Base-by-base conservation (phyloP, 2,797 vertebrate genomes). In the Phoxinus dragarum region DNA sequence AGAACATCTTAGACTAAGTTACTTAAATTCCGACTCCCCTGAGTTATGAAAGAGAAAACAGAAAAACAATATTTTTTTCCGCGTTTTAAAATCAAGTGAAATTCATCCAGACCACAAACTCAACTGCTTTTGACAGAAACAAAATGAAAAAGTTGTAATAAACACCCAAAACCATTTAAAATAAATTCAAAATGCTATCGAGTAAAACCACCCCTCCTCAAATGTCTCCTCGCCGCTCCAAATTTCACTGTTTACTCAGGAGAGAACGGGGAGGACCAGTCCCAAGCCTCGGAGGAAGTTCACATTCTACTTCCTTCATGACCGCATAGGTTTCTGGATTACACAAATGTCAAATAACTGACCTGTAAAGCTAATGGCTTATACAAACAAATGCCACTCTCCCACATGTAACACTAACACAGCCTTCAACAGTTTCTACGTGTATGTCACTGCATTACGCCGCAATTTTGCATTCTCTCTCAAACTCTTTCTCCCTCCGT, bases 311-410 rank as follows among this genome's bases (percentile, higher is more conserved):
- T 89, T 91, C 91, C 89, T 88, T 82, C 80, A 86, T 90, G 91
- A 91, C 85, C 88, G 85, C 77, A 88, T 86, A 88, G 89, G 90
- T 91, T 90, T 94, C 95, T 96, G 95, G 95, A 88, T 94, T 95
- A 90, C 94, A 94, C 94, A 94, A 95, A 94, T 95, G 95, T 96
- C 95, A 96, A 93, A 95, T 93, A 93, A 92, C 90, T 93, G 92
- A 92, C 94, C 93, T 92, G 92, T 93, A 93, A 93, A 94, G 93
- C 92, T 91, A 92, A 90, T 89, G 79, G 84, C 77, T 87, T 91
- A 81, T 87, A 86, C 95, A 96, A 96, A 96, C 95, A 96, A 94
- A 93, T 94, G 84, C 64, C 90, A 93, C 93, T 93, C 90, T 73
- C 90, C 88, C 89, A 92, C 92, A 93, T 87, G 82, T 85, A 75